Evolutionary conservation across 2,797 vertebrate genomes (phyloP).

Genomic region (Australoheros facetus): DNA sequence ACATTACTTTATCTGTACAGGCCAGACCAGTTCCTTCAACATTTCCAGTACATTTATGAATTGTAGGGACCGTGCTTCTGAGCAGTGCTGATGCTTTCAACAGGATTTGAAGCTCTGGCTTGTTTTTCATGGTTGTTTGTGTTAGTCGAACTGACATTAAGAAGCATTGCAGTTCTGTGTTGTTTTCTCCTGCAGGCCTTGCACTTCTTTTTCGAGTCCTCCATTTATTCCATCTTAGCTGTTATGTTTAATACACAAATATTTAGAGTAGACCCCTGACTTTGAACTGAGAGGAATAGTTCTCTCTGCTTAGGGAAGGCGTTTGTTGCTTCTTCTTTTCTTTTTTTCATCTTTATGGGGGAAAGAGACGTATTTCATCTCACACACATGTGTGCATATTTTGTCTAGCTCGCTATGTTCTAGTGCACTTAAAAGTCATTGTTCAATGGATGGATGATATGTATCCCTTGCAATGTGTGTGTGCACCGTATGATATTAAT

Average conservation of each 20-base stretch:
- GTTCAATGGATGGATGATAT: conserved; percentile 68
- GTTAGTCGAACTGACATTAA: conserved; percentile 67
- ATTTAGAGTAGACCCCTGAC: conserved; percentile 75
- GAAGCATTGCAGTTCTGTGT: conserved; percentile 58
- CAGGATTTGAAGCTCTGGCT: conserved; percentile 43
- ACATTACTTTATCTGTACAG: neutral
- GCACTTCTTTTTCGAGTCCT: conserved; percentile 58
- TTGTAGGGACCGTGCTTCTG: conserved; percentile 3
- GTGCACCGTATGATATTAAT: conserved; percentile 71
- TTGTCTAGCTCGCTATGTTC: conserved; percentile 57
- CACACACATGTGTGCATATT: conserved; percentile 65
- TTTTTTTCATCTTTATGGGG: conserved; percentile 44
- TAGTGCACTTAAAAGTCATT: conserved; percentile 72
- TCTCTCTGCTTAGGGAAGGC: conserved; percentile 64
- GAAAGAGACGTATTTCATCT: conserved; percentile 64
- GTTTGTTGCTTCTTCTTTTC: conserved; percentile 49
- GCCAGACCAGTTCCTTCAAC: neutral
- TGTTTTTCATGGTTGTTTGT: conserved; percentile 71
- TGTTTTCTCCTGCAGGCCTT: conserved; percentile 71
- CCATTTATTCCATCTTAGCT: conserved; percentile 65
- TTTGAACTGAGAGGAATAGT: conserved; percentile 74
- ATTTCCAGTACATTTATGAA: conserved; percentile 14
- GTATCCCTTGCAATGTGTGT: conserved; percentile 65
- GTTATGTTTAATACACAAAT: conserved; percentile 77
- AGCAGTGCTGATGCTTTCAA: conserved; percentile 30